Evolutionary conservation across 2,113 vertebrate genomes (phyloP).

Genomic region (Pardalotus punctatus): DNA sequence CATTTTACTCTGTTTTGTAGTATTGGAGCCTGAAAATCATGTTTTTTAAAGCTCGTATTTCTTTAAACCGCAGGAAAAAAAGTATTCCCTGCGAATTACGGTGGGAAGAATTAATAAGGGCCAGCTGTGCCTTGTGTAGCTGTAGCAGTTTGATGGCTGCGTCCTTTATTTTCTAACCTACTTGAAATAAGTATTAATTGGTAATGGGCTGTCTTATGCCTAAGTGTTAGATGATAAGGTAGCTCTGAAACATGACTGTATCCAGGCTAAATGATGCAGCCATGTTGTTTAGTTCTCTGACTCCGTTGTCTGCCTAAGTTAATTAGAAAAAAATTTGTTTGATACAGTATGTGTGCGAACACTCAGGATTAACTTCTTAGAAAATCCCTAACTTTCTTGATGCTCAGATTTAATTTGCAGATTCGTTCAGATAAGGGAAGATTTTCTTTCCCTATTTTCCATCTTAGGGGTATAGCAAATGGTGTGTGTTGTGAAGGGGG

Average conservation of each 20-base stretch:
- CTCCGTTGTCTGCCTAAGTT: neutral
- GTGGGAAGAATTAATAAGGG: neutral
- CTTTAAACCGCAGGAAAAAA: neutral
- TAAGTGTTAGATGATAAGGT: neutral
- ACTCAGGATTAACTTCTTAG: neutral
- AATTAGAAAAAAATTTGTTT: neutral
- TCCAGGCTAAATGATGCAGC: neutral
- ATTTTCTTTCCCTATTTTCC: neutral
- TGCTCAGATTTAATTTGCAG: neutral
- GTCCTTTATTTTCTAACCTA: neutral
- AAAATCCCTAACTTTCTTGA: neutral
- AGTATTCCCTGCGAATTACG: neutral
- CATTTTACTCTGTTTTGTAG: neutral
- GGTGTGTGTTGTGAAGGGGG: neutral
- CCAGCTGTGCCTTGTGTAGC: neutral
- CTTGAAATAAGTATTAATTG: neutral
- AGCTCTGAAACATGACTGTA: neutral
- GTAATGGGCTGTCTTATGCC: neutral
- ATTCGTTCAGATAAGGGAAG: neutral
- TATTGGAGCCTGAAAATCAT: neutral
- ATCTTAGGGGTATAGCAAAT: neutral
- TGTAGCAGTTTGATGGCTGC: neutral
- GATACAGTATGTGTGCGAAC: neutral
- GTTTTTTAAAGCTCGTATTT: neutral
- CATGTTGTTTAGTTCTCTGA: conserved; percentile 19